Conservation (phyloP, 23 tunicate genomes). For the Trididemnum miniatum region DNA sequence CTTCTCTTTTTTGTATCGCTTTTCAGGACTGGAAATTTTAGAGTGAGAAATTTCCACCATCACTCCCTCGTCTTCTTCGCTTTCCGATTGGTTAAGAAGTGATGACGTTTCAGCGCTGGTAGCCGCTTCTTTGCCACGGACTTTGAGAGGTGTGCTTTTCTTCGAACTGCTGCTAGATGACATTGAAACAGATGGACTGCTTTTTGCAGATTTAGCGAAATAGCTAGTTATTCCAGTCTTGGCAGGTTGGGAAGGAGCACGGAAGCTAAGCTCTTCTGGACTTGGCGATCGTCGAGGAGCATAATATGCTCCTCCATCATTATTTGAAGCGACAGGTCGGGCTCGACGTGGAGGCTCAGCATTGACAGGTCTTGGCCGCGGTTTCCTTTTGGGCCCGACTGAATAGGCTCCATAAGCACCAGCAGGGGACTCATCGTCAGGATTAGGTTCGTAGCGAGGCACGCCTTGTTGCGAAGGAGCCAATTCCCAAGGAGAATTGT, state of each 20-base stretch:
- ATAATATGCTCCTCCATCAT: not conserved
- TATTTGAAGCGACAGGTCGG: not conserved
- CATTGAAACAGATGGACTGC: not conserved
- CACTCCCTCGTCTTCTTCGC: slow-evolving; percentile 41
- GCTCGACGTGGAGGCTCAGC: not conserved
- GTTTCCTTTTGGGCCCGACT: slow-evolving; percentile 23
- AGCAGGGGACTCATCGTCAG: slow-evolving; percentile 60
- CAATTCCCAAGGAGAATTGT: slow-evolving; percentile 62
- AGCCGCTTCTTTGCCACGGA: slow-evolving; percentile 54
- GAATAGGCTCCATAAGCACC: slow-evolving; percentile 78
- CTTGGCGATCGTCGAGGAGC: slow-evolving; percentile 19
- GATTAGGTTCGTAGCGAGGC: slow-evolving; percentile 6
- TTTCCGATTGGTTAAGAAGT: slow-evolving; percentile 39
- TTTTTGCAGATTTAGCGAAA: slow-evolving; percentile 11
- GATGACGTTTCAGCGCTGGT: slow-evolving; percentile 64
- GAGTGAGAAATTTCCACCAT: not conserved
- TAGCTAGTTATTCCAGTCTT: slow-evolving; percentile 8
- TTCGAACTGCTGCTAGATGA: slow-evolving; percentile 42
- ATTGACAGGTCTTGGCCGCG: not conserved
- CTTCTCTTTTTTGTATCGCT: not conserved
- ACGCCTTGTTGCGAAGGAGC: slow-evolving; percentile 34
- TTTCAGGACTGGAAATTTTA: slow-evolving; percentile 26
- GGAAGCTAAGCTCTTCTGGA: slow-evolving; percentile 39
- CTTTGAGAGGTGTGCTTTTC: slow-evolving; percentile 41
- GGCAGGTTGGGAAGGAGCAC: not conserved